Conservation (phyloP, 2,888 invertebrate species). For the Leptopilina drosophilae region DNA sequence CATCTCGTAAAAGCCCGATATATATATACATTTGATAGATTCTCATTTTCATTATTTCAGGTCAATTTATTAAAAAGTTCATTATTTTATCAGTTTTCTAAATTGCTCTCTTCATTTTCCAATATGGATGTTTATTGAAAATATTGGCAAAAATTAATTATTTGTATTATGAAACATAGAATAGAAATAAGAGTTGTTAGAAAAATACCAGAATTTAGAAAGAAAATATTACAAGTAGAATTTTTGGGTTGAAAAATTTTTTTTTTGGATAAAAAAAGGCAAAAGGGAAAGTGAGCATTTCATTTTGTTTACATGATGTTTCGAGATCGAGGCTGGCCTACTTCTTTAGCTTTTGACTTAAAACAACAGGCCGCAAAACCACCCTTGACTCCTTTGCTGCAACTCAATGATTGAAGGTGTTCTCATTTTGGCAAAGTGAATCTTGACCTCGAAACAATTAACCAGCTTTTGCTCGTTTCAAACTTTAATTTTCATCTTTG, state of each 20-base stretch:
- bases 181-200: too few species aligned
- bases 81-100: neutral
- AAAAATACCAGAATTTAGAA: too few species aligned
- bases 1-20: conserved; percentile 1
- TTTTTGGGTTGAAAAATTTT: too few species aligned
- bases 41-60: conserved; percentile 7
- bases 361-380: conserved; percentile 36
- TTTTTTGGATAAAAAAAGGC: too few species aligned
- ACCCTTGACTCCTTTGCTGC: conserved; percentile 14
- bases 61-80: neutral
- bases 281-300: conserved; percentile 27
- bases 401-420: conserved; percentile 10
- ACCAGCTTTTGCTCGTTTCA: conserved; percentile 15
- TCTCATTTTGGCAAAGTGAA: conserved; percentile 38
- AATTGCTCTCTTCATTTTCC: neutral
- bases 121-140: neutral
- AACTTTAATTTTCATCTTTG: conserved; percentile 24
- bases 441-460: conserved; percentile 39
- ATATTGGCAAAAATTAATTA: too few species aligned
- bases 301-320: conserved; percentile 26
- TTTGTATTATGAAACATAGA: too few species aligned
- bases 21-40: neutral
- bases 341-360: conserved; percentile 13
- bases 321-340: conserved; percentile 26
- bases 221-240: too few species aligned